Base-by-base conservation (phyloP, 2,888 invertebrate species). In the Cephus pulcher region DNA sequence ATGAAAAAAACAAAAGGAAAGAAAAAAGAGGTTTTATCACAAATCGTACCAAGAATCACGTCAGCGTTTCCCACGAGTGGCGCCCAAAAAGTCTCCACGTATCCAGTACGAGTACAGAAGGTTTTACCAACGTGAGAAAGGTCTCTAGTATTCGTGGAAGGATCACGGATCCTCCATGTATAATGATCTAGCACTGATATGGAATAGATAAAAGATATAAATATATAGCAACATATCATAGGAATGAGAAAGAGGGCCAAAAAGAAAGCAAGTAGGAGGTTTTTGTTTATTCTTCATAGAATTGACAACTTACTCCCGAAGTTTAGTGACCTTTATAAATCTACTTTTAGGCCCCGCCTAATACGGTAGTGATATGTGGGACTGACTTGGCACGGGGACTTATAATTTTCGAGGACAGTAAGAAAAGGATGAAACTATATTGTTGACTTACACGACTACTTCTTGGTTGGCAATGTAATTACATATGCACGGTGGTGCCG, bases 401-500 rank as follows among this genome's bases (percentile, higher is more conserved):
- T 40, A 40, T 40, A 40, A 56, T 56, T 56, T 56, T 56, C 56
- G 56, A 56, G 56, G 56, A 56, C 56, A 15, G 9, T 56, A 56
- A 56, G 56, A 56, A 56, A 23, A 56, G 56, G 56, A 56, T 23
- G 56, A 56, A 56, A 23, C 56, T 56, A 56, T 23, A 56, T 56
- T 56, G 71, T 71, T 15, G 33, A 34, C 71, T 71, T 71, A 71
- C 71, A 32, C 71, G 71, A 71, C 71, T 71, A 11, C 71, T 71
- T 32, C 56, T 71, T 33, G 71, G 71, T 11, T 71, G 33, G 32
- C 71, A 23, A 71, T 12, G 78, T 82, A 86, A 86, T 86, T 85
- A 86, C 84, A 84, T 83, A 86, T 86, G 85, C 81, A 82, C 77
- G 80, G 81, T 79, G 78, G 77, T 82, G 80, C 71, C 56, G 56